phyloP scores from a whole-genome alignment of 30 jellyfish, hydroid and myxozoan species.

The Aurelia sp. region DNA sequence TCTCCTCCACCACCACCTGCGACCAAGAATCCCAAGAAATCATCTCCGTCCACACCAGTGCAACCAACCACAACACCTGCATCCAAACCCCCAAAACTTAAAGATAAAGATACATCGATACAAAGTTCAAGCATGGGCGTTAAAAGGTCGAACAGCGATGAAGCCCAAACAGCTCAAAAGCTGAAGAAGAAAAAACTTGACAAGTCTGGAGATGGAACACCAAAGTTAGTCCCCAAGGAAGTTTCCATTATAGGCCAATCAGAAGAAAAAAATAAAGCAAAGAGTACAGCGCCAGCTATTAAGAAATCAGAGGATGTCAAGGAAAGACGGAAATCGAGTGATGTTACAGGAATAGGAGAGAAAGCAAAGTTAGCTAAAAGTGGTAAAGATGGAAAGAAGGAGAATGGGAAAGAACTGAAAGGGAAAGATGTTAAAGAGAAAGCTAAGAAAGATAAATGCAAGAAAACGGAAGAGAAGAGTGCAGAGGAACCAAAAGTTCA shows the following conservation, averaged over 20 bases:
- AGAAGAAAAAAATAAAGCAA: conserved; percentile 66
- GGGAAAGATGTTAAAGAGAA: conserved; percentile 69
- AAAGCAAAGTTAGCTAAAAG: conserved; percentile 34
- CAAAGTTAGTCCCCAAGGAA: conserved; percentile 64
- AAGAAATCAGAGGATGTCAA: conserved; percentile 64
- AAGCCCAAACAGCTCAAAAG: conserved; percentile 48
- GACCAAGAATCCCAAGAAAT: conserved; percentile 41
- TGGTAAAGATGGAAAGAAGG: conserved; percentile 44
- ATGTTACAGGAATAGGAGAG: conserved; percentile 19
- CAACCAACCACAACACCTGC: conserved; percentile 31
- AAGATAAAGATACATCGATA: conserved; percentile 52
- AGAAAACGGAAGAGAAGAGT: conserved; percentile 71
- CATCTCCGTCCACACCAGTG: conserved; percentile 66
- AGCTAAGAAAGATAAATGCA: conserved; percentile 71
- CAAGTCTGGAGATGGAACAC: conserved; percentile 39
- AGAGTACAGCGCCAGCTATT: conserved; percentile 15
- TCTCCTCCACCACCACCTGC: conserved; percentile 64
- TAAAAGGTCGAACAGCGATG: conserved; percentile 75
- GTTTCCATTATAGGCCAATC: conserved; percentile 78
- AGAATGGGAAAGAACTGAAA: conserved; percentile 36
- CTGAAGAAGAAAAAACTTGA: conserved; percentile 86
- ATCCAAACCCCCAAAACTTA: conserved; percentile 61
- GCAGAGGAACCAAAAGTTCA: conserved; percentile 85
- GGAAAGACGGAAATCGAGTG: conserved; percentile 78
- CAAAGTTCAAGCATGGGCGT: conserved; percentile 42